Base-by-base conservation (phyloP, 2,113 vertebrate genomes). In the Coracopsis vasa region DNA sequence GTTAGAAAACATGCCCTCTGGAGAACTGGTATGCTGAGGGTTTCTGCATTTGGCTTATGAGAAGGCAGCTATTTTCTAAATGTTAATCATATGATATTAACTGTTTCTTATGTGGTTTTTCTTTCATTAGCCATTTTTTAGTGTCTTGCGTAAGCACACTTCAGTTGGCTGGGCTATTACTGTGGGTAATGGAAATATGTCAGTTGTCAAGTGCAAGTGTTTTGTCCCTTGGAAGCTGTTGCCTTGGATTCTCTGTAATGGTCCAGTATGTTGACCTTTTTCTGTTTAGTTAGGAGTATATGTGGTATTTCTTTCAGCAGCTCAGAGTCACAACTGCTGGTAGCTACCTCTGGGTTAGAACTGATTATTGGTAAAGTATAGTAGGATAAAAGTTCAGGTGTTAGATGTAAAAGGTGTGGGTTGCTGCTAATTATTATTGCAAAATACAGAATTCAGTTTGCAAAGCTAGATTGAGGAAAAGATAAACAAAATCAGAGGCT, bases 161-260 rank as follows among this genome's bases (percentile, higher is more conserved):
- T 47, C 47, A 44, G 5, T 44, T 16, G 3, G 37, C 61, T 1
- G 7, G 60, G n/a, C 45, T 71, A 12, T 45, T 28, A 9, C 44
- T 72, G n/a, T 51, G 56, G 25, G 65, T 94, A 73, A 78, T 81
- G 84, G 84, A 94, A 93, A 69, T 91, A 88, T 16, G 71, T 87
- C 81, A 60, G 61, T 71, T 93, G n/a, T 86, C 54, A 83, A 90
- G 53, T 70, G 35, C 61, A 69, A 82, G 53, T 83, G 37, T 93
- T 93, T 90, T 96, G 82, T 88, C 50, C 54, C 48, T 72, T 80
- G 61, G 24, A 50, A 67, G 20, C 60, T 79, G 18, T 81, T 91
- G 81, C 29, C 33, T 93, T 91, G 60, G 48, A 61, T 83, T 88
- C 58, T 88, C n/a, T 90, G 8, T 35, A 80, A n/a, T 20, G 33